Evolutionary conservation across 2,797 vertebrate species (phyloP), one percentile per base, ranked within the genome.

Genomic region (Sebastes aleutianus): DNA sequence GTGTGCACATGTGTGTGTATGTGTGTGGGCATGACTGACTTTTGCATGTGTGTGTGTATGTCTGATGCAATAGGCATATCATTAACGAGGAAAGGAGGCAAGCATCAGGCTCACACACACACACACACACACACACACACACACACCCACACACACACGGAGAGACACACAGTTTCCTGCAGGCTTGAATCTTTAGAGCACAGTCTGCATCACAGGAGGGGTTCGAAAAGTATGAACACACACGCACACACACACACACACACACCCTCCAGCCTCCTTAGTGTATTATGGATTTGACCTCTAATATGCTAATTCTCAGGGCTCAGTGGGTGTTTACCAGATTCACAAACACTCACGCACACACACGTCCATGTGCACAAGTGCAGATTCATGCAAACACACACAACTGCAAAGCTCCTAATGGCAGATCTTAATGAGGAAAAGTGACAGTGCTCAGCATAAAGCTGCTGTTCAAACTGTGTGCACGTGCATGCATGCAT

Each of bases 231-330:
- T 32, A 65, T 22, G n/a, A 58, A 50, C 56, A 31, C 31, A 43
- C n/a, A 64, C 64, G 69, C 29, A 66, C 2, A 64, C 67, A 83
- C 75, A 81, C 11, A 78, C 57, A 81, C 11, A 78, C 57, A 76
- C 63, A 80, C 66, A 53, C 77, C 82, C 78, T 69, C 70, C 76
- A 83, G 87, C 62, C 39, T 83, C 54, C n/a, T 77, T 66, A 27
- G 78, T 75, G 36, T 83, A 67, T 89, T 86, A 85, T 85, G 13
- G 50, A 78, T 79, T 90, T 93, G 90, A 93, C 92, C 92, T 93
- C 90, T 87, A 86, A 80, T 85, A 88, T 89, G 85, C 67, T 76
- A 89, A 90, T 87, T 87, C 69, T 88, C 76, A 62, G 58, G 26
- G 10, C 20, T 27, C 62, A 78, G 68, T 72, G 71, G 70, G 71